A percentile compares a stretch with the other conserved stretches of the same genome.
phyloP scores from a whole-genome alignment of 2,797 vertebrate genomes.

The Tolypeutes matacus region DNA sequence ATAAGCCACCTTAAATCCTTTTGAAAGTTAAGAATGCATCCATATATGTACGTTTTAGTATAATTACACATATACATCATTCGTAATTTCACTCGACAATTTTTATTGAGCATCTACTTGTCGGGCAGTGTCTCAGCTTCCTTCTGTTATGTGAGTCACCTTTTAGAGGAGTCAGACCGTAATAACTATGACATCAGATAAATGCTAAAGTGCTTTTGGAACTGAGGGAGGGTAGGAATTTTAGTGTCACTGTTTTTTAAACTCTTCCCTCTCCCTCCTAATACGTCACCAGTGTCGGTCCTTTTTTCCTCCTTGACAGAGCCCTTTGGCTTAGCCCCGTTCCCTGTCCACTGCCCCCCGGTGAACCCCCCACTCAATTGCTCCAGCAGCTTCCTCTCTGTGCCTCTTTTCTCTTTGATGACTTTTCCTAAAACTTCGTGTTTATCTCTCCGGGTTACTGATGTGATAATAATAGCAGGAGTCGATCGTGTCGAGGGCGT shows the following conservation, averaged over 20 bases:
- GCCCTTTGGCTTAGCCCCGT: not conserved
- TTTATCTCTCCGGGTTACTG: not conserved
- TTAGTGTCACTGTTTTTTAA: not conserved
- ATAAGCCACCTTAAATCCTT: not conserved
- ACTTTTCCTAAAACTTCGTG: not conserved
- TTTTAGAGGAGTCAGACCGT: not conserved
- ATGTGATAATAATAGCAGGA: accelerated
- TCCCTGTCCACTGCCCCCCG: accelerated
- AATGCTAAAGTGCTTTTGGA: accelerated
- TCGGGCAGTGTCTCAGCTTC: not conserved
- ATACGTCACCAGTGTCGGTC: not conserved
- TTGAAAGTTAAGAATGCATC: not conserved
- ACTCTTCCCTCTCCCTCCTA: not conserved
- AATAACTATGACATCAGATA: accelerated
- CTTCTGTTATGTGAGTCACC: not conserved
- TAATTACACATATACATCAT: too few species aligned
- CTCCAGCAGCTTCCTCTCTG: not conserved
- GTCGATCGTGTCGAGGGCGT: accelerated
- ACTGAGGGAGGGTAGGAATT: not conserved
- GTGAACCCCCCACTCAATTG: not conserved
- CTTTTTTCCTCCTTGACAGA: not conserved
- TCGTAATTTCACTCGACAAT: too few species aligned
- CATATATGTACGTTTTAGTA: too few species aligned
- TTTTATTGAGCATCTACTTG: not conserved
- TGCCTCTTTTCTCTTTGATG: not conserved